Base-by-base conservation (phyloP, 2,888 invertebrate species). In the Palloptera scutellata region DNA sequence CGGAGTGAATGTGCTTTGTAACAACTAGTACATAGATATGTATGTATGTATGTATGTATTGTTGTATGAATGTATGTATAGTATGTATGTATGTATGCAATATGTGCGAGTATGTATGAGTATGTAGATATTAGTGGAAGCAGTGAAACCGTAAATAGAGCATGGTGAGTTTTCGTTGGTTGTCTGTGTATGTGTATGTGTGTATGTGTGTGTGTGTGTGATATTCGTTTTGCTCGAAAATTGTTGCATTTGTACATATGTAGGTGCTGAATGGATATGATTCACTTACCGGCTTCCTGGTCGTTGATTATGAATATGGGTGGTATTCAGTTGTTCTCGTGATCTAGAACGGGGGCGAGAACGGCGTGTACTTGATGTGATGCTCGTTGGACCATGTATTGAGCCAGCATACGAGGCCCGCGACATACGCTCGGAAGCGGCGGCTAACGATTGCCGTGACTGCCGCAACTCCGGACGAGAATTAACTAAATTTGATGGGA, bases 401-500 rank as follows among this genome's bases (percentile, higher is more conserved):
- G 88, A 88, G 57, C 89, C 89, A 72, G 91, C 90, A 78, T 92
- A 88, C 64, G 92, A 91, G 76, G 91, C 87, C 71, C 92, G 89
- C 3, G 93, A 92, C 86, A 93, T 91, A 68, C 94, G 88, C 79
- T 94, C 94, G 19, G 93, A 92, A 69, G 92, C 90, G 75, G 91
- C 92, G 51, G 94, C 92, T 79, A 95, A 84, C 4, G 94, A 95
- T 84, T 95, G 94, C 61, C 94, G 89, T 40, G 95, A 95, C 83
- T 94, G 94, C 64, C 95, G 89, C 69, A 95, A 87, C 87, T 95
- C 95, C 91, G 91, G 91, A 79, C 91, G 86, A 19, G 91, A 89
- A 80, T 91, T 91, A 77, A 92, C 89, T 78, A 94, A 88, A 85
- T 94, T 93, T 74, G 89, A 90, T 66, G 92, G 91, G 75, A 90